Base-by-base conservation (phyloP, 2,113 vertebrate species). In the Nycticebus coucang region DNA sequence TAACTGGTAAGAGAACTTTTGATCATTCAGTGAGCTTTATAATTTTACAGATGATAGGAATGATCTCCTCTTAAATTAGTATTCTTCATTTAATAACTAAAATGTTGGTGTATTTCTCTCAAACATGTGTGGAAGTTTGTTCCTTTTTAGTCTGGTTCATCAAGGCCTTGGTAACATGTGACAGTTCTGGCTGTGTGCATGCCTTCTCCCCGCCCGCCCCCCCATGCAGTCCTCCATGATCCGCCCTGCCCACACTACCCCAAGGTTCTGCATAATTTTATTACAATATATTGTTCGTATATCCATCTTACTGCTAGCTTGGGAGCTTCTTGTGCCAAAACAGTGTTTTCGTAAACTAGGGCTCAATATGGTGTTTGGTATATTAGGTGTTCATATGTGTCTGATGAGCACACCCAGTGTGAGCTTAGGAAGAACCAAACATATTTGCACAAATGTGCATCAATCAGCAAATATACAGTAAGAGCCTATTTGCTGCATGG, bases 1-100 rank as follows among this genome's bases (percentile, higher is more conserved):
- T 89, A 95, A 71, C 68, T 11, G 13, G 13, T 69, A 9, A 59
- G 79, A 86, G 50, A 55, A 68, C 41, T 90, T 89, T 72, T 13
- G 66, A 90, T 57, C 30, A n/a, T 80, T 68, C 59, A 74, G 57
- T 66, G 92, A 95, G 1, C 0, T 95, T 89, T 92, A 4, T 72
- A 93, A 53, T 28, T 96, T 98, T 96, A 68, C 21, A 88, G 88
- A 68, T 90, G 45, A 82, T 71, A 77, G 8, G 24, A 66, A 82
- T 88, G 22, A 53, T 57, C 82, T 77, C 64, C n/a, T 71, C 53
- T 91, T 86, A 60, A 84, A 55, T 90, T 45, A 50, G 9, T 35
- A 57, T 53, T 50, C 30, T 68, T 86, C 19, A n/a, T n/a, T 94
- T 80, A 64, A 22, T 81, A 81, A 18, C 41, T 62, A 4, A 57